Evolutionary conservation across 1,140 invertebrate species (phyloP).

Genomic region (Bombus pascuorum): DNA sequence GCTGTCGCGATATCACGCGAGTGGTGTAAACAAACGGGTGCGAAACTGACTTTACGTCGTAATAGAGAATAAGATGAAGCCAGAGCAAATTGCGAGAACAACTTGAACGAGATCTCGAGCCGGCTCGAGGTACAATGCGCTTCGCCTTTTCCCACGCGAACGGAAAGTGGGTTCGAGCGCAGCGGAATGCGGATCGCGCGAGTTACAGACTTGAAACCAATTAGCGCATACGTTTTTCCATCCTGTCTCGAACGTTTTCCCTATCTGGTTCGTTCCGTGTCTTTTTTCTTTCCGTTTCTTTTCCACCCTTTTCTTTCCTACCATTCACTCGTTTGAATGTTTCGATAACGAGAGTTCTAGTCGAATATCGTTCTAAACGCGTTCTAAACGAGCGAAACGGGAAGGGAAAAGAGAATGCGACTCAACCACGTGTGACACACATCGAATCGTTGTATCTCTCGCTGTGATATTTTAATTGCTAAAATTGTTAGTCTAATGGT

Average conservation of each 20-base stretch:
- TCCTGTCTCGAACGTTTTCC: background rate
- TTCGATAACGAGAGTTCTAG: background rate
- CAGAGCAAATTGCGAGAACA: background rate
- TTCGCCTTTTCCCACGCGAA: conserved; percentile 40
- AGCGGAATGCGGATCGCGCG: conserved; percentile 12
- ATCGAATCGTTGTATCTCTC: background rate
- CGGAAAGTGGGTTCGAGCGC: background rate
- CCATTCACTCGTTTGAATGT: background rate
- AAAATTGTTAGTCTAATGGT: background rate
- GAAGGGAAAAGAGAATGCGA: no score
- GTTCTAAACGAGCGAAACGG: background rate
- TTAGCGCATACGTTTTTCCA: conserved; percentile 17
- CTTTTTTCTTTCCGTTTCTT: background rate
- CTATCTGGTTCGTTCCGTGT: background rate
- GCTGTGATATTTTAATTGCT: background rate
- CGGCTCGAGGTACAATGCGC: conserved; percentile 1
- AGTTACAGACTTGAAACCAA: conserved; percentile 21
- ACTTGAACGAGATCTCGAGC: conserved; percentile 30
- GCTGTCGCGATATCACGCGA: conserved; percentile 14
- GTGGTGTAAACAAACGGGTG: background rate
- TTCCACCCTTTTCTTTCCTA: no score
- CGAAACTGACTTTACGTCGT: background rate
- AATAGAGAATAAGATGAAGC: background rate
- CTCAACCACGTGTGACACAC: background rate
- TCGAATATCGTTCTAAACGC: background rate